phyloP scores from a whole-genome alignment of 2,797 vertebrate genomes.

The Parotocinclus haroldoi region DNA sequence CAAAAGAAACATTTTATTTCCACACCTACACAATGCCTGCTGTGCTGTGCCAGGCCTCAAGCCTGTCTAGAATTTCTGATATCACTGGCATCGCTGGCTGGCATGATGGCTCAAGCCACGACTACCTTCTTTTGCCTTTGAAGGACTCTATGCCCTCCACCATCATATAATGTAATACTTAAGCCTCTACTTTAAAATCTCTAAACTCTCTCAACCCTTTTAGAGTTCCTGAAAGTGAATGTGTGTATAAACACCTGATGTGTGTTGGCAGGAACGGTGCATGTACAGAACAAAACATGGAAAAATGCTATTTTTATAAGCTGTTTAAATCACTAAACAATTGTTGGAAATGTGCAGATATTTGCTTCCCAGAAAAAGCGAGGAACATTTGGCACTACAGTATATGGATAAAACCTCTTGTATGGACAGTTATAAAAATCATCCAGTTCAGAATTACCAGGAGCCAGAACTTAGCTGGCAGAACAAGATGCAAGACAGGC shows the following conservation, averaged over 20 bases:
- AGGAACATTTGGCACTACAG: constrained; percentile 31
- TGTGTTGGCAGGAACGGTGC: constrained; percentile 37
- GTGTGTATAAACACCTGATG: constrained; percentile 31
- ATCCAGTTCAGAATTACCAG: too few relatives aligned
- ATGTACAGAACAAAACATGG: constrained; percentile 26
- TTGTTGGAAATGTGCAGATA: constrained; percentile 51
- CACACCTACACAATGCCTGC: constrained; percentile 33
- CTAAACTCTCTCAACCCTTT: too few relatives aligned
- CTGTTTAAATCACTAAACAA: constrained; percentile 55
- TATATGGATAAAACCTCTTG: not conserved
- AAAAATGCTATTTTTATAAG: constrained; percentile 49
- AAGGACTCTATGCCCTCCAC: constrained; percentile 3
- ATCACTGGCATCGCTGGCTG: constrained; percentile 4
- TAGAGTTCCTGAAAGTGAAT: constrained; percentile 12
- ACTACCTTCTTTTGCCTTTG: constrained; percentile 12
- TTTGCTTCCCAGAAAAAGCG: constrained; percentile 57
- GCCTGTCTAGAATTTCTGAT: constrained; percentile 19
- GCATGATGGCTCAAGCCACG: constrained; percentile 8
- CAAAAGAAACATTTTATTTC: constrained; percentile 43
- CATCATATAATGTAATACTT: constrained; percentile 8
- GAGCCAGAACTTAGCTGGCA: too few relatives aligned
- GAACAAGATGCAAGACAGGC: too few relatives aligned
- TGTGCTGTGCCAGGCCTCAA: constrained; percentile 25
- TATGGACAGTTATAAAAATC: too few relatives aligned
- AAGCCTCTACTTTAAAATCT: too few relatives aligned